These are phyloP conservation scores for Lepidocolaptes lacrymiger DNA, from an alignment of 2,797 vertebrate genomes.

Conservation along the genomic window DNA sequence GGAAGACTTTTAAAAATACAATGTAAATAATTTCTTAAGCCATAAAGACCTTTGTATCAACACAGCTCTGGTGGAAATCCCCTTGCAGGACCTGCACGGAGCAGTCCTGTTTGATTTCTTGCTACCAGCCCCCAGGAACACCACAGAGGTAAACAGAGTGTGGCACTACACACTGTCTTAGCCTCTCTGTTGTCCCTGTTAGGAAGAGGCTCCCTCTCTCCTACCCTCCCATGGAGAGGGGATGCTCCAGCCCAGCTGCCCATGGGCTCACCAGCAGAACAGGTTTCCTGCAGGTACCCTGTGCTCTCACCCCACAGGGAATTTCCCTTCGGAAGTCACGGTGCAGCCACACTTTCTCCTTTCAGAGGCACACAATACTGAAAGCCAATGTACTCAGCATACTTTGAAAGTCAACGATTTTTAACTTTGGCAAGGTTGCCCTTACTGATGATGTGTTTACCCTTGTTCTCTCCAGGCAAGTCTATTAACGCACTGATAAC, in stretches of 20 bases:
- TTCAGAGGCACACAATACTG: background rate
- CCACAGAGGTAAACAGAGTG: background rate
- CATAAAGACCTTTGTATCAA: background rate
- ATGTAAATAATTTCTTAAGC: background rate
- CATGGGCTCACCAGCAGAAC: background rate
- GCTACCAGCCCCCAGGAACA: background rate
- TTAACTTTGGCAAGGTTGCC: background rate
- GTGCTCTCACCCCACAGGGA: background rate
- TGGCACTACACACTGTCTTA: background rate
- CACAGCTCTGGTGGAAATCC: background rate
- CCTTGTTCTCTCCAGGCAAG: constrained; percentile 9
- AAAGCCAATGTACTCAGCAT: background rate
- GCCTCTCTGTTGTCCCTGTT: background rate
- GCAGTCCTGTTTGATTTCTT: background rate
- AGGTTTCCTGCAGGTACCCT: background rate
- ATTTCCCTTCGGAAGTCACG: background rate
- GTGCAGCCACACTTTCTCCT: background rate
- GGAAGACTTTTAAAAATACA: background rate
- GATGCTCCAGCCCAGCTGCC: background rate
- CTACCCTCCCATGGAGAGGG: background rate
- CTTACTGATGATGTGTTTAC: constrained; percentile 5
- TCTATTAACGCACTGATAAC: background rate
- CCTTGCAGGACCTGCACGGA: background rate
- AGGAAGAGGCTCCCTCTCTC: background rate
- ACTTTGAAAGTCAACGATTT: background rate